Evolutionary conservation across 2,797 vertebrate genomes (phyloP).

Genomic region (Phrynocephalus forsythii): DNA sequence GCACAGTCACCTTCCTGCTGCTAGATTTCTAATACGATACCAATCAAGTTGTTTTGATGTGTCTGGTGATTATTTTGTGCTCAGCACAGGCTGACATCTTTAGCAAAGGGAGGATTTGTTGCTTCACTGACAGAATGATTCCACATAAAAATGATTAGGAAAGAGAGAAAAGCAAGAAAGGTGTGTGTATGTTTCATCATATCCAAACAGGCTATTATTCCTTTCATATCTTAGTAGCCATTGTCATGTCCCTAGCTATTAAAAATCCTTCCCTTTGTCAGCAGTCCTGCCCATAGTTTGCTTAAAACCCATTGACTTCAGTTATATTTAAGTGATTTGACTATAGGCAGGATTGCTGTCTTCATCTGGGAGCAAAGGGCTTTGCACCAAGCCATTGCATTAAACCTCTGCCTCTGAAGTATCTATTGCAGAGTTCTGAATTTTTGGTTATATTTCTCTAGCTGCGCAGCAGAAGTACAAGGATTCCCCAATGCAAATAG

Average conservation of each 20-base stretch:
- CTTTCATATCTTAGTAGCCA: neutral
- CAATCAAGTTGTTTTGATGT: constrained; percentile 17
- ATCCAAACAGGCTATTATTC: neutral
- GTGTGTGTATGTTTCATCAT: neutral
- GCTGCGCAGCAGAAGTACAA: too few relatives aligned
- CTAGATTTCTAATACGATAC: constrained; percentile 8
- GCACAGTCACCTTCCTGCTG: neutral
- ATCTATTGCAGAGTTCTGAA: neutral
- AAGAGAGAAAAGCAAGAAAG: neutral
- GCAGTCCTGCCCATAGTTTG: neutral
- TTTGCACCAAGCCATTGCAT: neutral
- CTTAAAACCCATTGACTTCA: neutral
- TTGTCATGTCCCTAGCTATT: neutral
- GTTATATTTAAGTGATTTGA: neutral
- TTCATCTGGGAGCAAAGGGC: neutral
- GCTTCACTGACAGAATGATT: neutral
- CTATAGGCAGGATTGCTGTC: neutral
- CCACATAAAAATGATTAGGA: neutral
- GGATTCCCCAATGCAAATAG: too few relatives aligned
- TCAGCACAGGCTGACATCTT: neutral
- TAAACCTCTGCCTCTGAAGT: neutral
- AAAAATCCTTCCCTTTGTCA: neutral
- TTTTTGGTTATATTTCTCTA: too few relatives aligned
- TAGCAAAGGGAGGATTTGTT: neutral
- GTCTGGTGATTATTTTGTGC: neutral